Evolutionary conservation across 2,888 invertebrate genomes (phyloP).

Genomic region (Idaea aversata): DNA sequence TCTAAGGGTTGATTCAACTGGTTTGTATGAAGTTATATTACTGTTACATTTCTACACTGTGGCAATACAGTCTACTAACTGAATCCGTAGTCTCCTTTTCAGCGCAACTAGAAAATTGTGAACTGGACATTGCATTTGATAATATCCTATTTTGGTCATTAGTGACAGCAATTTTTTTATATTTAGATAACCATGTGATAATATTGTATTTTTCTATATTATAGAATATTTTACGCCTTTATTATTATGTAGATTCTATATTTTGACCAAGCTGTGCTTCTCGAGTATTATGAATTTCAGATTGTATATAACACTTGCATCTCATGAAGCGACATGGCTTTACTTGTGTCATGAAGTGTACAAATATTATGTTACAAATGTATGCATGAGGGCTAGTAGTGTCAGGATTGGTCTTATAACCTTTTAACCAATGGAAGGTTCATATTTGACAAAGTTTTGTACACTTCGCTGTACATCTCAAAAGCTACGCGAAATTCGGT

Average conservation of each 20-base stretch:
- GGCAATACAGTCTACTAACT: no score
- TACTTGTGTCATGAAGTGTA: no score
- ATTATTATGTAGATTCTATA: slow-evolving; percentile 40
- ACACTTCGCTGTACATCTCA: no score
- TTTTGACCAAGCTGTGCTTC: slow-evolving; percentile 44
- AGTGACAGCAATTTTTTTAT: slow-evolving; percentile 14
- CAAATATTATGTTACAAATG: no score
- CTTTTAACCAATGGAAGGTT: background rate
- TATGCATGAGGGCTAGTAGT: no score
- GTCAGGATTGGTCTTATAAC: no score
- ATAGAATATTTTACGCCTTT: slow-evolving; percentile 34
- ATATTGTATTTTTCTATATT: slow-evolving; percentile 40
- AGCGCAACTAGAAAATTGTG: no score
- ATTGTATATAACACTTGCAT: background rate
- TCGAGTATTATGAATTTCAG: slow-evolving; percentile 43
- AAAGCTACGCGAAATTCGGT: no score
- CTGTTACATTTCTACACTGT: no score
- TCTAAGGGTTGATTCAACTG: no score
- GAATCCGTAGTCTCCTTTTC: no score
- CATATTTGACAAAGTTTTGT: background rate
- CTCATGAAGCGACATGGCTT: background rate
- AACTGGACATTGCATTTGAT: slow-evolving; percentile 1
- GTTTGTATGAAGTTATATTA: no score
- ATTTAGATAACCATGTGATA: slow-evolving; percentile 47
- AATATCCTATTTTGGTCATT: background rate